phyloP scores from a whole-genome alignment of 2,888 invertebrate genomes.

The Thymelicus lineola region DNA sequence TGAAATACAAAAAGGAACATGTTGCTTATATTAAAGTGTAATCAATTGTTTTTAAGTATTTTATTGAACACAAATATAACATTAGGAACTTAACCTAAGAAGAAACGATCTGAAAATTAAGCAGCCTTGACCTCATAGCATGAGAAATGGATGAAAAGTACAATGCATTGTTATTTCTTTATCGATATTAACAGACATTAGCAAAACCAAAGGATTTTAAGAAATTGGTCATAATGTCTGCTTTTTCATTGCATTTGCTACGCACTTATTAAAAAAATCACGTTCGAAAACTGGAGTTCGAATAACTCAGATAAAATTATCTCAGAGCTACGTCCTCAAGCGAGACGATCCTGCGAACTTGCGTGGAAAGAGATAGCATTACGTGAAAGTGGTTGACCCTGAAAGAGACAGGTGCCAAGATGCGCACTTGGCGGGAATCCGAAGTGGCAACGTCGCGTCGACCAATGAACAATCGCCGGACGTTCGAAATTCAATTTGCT shows the following conservation, averaged over 20 bases:
- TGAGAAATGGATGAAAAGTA: neutral
- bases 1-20: no score
- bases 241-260: conserved; percentile 62
- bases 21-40: no score
- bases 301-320: conserved; percentile 79
- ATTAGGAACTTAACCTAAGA: no score
- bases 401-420: conserved; percentile 53
- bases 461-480: conserved; percentile 81
- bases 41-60: no score
- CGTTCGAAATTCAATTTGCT: conserved; percentile 63
- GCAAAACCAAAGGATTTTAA: no score
- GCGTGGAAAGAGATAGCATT: conserved; percentile 57
- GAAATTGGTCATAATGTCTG: conserved; percentile 49
- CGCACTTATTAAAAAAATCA: conserved; percentile 65
- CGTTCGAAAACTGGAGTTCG: conserved; percentile 64
- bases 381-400: conserved; percentile 43
- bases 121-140: conserved; percentile 23
- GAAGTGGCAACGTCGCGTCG: conserved; percentile 80
- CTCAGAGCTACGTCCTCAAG: conserved; percentile 82
- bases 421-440: conserved; percentile 72
- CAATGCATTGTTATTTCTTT: no score
- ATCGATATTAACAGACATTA: no score
- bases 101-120: neutral
- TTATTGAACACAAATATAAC: neutral
- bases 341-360: conserved; percentile 81